Percentiles rank a stretch among this genome's conserved stretches.
Conservation (phyloP, 2,888 invertebrate species). For the Lissonota sp. region DNA sequence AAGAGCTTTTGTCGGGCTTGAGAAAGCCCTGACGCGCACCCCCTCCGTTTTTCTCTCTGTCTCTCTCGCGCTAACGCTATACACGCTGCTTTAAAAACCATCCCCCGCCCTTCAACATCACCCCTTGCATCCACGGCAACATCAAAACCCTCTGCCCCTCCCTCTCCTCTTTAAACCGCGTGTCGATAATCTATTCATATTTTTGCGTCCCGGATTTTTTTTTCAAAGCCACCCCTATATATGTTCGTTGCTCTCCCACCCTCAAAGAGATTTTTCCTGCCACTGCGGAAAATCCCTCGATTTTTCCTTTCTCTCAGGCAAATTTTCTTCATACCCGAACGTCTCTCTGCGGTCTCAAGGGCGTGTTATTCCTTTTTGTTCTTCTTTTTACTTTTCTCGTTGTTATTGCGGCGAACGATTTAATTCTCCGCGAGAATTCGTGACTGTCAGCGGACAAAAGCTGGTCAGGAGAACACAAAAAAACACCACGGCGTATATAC, state of each 20-base stretch:
- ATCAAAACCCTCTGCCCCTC: constrained; percentile 31
- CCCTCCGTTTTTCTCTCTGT: constrained; percentile 25
- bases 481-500: constrained; percentile 30
- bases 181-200: constrained; percentile 77
- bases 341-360: not conserved
- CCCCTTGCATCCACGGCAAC: constrained; percentile 41
- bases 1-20: constrained; percentile 78
- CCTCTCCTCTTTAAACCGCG: constrained; percentile 41
- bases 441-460: constrained; percentile 44
- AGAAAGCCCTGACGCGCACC: constrained; percentile 59
- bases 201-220: constrained; percentile 68
- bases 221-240: constrained; percentile 48
- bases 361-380: constrained; percentile 35
- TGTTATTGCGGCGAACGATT: constrained; percentile 56
- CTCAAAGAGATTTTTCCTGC: constrained; percentile 28
- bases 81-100: constrained; percentile 16
- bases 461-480: constrained; percentile 20
- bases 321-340: constrained; percentile 33
- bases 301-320: constrained; percentile 32
- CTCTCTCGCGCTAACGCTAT: constrained; percentile 28
- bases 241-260: not conserved
- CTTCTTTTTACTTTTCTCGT: constrained; percentile 23
- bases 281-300: constrained; percentile 11
- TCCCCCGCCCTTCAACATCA: constrained; percentile 25
- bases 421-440: constrained; percentile 56